phyloP scores from a whole-genome alignment of 2,113 vertebrate genomes.

The Perca schrenkii region DNA sequence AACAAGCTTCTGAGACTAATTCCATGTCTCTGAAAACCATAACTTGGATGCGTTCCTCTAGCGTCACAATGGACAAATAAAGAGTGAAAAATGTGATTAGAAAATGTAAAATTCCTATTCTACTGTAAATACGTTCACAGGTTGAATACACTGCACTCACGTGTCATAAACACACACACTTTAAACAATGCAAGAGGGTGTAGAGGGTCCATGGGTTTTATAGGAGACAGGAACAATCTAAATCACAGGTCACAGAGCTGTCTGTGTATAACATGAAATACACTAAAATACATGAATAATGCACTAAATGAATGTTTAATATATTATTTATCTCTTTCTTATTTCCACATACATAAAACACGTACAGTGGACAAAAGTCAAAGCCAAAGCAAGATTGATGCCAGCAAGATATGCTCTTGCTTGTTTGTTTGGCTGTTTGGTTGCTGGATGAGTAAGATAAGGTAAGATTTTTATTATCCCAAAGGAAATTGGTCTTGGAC shows the following conservation, averaged over 20 bases:
- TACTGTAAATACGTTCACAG: neutral
- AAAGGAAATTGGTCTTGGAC: too few species aligned
- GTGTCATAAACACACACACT: neutral
- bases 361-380: neutral
- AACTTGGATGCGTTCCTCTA: neutral
- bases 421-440: neutral
- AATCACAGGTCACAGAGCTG: neutral
- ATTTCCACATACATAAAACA: neutral
- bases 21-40: neutral
- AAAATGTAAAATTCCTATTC: neutral
- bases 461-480: too few species aligned
- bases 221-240: neutral
- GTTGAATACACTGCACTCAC: neutral
- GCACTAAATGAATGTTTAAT: constrained; percentile 4
- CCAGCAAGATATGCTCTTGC: neutral
- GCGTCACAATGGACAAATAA: neutral
- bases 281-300: constrained; percentile 3
- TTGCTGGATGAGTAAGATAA: neutral
- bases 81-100: neutral
- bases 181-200: neutral
- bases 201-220: neutral
- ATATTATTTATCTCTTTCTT: constrained; percentile 25
- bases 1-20: neutral
- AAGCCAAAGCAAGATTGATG: neutral
- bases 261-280: neutral